Percentiles rank a stretch among this genome's conserved stretches.
phyloP scores from a whole-genome alignment of 2,113 vertebrate genomes.

The Cryptomyrus ogoouensis region DNA sequence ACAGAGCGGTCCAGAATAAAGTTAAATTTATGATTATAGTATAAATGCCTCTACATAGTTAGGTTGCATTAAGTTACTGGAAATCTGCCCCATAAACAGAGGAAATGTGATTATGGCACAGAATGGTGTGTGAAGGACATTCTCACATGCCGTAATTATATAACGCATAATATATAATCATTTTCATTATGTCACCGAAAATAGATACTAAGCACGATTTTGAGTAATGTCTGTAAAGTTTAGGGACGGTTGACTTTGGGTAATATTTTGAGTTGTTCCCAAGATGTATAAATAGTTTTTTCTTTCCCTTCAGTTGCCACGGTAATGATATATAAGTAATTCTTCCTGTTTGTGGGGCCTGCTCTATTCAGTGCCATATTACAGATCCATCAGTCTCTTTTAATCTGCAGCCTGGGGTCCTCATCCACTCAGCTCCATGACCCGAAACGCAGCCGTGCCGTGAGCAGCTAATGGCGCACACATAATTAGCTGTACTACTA shows the following conservation, averaged over 20 bases:
- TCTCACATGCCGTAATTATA: background rate
- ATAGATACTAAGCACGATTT: background rate
- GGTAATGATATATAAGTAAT: background rate
- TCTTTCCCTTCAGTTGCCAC: too few species aligned
- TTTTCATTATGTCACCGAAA: background rate
- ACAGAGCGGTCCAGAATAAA: background rate
- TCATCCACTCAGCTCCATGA: background rate
- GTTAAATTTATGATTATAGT: background rate
- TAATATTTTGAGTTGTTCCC: background rate
- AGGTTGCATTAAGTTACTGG: background rate
- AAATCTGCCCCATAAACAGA: background rate
- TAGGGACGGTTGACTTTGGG: background rate
- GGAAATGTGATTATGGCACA: background rate
- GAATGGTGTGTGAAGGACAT: conserved; percentile 5
- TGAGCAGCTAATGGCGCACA: background rate
- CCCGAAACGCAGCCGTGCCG: background rate
- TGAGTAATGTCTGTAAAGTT: background rate
- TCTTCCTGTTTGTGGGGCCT: background rate
- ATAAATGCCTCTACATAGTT: background rate
- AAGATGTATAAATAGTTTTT: background rate
- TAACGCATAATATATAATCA: background rate
- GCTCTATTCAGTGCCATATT: background rate
- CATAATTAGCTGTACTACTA: background rate
- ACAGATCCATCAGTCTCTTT: conserved; percentile 1
- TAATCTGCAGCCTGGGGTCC: background rate